Evolutionary conservation across 2,797 vertebrate species (phyloP), one percentile per base, ranked within the genome.

Genomic region (Cirrhinus mrigala): DNA sequence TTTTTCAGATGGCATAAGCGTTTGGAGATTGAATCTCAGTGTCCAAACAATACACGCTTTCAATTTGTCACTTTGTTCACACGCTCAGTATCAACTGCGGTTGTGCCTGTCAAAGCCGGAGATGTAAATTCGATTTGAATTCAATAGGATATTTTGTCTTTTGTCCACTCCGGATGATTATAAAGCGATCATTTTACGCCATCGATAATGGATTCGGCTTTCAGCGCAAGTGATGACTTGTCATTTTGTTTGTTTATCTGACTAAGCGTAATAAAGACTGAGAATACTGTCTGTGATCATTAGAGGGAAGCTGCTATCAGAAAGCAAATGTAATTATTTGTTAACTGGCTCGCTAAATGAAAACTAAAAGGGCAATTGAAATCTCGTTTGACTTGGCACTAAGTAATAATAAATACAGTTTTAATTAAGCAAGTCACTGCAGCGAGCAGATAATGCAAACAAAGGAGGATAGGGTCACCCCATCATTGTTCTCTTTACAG

Each of bases 301-400:
- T 85, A 84, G 87, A 81, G 76, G 79, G 87, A 83, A 87, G 84
- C 84, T 85, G 82, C 86, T 87, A 80, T 91, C 86, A 79, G 87
- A 89, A 91, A 89, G 89, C 86, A 90, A 90, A 90, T 88, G 89
- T 85, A 91, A 91, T 91, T 90, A 91, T 92, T 92, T 91, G 87
- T 90, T 91, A 92, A 92, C 90, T 87, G 90, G 89, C 86, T 91
- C 85, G 74, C 89, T 90, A 89, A 90, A 92, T 88, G 89, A 89
- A 91, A 92, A 89, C 86, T 91, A 91, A 91, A 92, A 91, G 91
- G 89, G 85, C 89, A 90, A 90, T 90, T 88, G 84, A 90, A 91
- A 90, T 90, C 87, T 91, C 87, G 69, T 91, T 91, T 88, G 82
- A 86, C 87, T 90, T 91, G 88, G 87, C 90, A 79, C 86, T 86